These are phyloP conservation scores for Lucilia sericata DNA, from an alignment of 1,140 invertebrate species.

Conservation along the genomic window DNA sequence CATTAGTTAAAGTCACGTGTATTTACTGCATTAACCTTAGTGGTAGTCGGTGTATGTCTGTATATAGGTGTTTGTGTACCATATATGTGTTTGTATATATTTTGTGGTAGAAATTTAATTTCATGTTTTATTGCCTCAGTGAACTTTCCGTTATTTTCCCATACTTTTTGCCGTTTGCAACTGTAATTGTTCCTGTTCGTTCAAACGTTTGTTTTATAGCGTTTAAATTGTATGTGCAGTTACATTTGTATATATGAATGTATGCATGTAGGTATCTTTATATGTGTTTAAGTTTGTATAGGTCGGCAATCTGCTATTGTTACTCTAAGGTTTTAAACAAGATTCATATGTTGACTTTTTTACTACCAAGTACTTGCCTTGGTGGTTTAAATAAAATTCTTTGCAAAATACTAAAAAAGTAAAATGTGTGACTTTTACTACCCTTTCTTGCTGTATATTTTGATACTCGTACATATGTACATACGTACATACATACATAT, in stretches of 20 bases:
- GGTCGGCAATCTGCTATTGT: neutral
- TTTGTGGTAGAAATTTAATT: slow-evolving; percentile 38
- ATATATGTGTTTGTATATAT: slow-evolving; percentile 7
- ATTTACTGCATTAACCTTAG: slow-evolving; percentile 42
- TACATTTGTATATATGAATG: neutral
- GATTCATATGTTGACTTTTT: slow-evolving; percentile 10
- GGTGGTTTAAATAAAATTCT: slow-evolving; percentile 1
- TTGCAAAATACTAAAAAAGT: neutral
- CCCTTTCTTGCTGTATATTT: neutral
- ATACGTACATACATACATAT: too few relatives aligned
- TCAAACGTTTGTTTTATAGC: neutral
- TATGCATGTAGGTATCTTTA: too few relatives aligned
- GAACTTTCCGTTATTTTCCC: slow-evolving; percentile 2
- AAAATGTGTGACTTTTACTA: neutral
- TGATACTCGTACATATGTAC: neutral
- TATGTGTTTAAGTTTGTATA: neutral
- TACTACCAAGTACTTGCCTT: neutral
- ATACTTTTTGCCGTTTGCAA: neutral
- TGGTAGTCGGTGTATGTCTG: neutral
- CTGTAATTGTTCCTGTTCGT: neutral
- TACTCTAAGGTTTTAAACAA: neutral
- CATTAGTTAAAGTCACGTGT: slow-evolving; percentile 31
- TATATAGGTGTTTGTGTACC: neutral
- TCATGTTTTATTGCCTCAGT: slow-evolving; percentile 38
- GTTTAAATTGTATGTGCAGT: neutral